Base-by-base conservation (phyloP, 2,797 vertebrate genomes). In the Poecile montanus region DNA sequence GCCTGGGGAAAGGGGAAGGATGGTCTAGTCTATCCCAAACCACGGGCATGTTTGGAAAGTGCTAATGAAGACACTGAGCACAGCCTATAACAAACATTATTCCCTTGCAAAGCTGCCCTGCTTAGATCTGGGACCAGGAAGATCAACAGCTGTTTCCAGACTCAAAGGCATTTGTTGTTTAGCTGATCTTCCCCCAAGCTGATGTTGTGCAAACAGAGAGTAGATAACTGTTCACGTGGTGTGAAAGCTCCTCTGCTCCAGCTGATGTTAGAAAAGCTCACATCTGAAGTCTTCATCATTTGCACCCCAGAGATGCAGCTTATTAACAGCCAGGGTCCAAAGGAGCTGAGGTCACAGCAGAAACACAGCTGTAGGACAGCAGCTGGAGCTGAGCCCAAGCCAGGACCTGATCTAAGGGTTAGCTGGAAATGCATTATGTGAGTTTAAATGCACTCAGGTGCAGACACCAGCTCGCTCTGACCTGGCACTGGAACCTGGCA, bases 1-100 rank as follows among this genome's bases (percentile, higher is more conserved):
- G 96, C 97, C 97, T 96, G 71, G 63, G 61, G 83, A 71, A 71
- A 72, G 62, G 78, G 84, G 67, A 93, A 89, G 90, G 77, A 95
- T 91, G 75, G 71, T 66, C 85, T 70, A 32, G 44, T 48, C 71
- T 67, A 8, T 75, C 87, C 83, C 75, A 94, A 86, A 87, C 63
- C 47, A 72, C 26, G 12, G 54, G 48, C 7, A 6, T 38, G 81
- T 85, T 84, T 57, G 80, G 48, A 92, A 76, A 67, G 16, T 23
- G 44, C 66, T 81, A 67, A 92, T 4, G 11, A 93, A 88, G 60
- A 27, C 60, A 22, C 48, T 23, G 27, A 97, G 60, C 48, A 65
- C 51, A 86, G 34, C 27, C 57, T 54, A 32, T 48, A 89, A 77
- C 36, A 92, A 96, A 93, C 75, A 62, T 25, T 16, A 71, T 18